A percentile compares a stretch with the other conserved stretches of the same genome.
These are phyloP conservation scores for Drosophila subquinaria DNA, from an alignment of 2,888 invertebrate species.

Conservation along the genomic window DNA sequence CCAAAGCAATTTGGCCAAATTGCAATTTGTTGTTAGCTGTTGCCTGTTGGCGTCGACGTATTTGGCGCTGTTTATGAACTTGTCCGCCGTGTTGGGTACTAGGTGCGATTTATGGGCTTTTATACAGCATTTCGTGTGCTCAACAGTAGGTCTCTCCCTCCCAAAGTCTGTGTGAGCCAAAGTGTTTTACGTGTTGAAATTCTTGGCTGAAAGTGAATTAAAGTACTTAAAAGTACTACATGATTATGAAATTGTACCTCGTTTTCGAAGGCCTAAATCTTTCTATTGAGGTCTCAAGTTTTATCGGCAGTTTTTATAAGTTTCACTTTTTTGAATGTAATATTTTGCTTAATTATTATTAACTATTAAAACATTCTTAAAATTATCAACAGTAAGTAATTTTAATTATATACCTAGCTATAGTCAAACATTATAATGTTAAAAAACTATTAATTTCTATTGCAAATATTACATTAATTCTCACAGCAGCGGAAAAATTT, in stretches of 20 bases:
- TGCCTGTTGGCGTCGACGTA: slow-evolving; percentile 61
- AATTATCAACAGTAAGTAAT: too few relatives aligned
- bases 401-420: too few relatives aligned
- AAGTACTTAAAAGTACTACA: slow-evolving; percentile 10
- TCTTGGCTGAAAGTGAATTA: slow-evolving; percentile 4
- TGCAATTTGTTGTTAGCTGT: slow-evolving; percentile 79
- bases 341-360: not conserved
- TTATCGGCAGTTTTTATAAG: not conserved
- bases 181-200: slow-evolving; percentile 12
- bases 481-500: slow-evolving; percentile 1
- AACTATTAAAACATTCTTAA: too few relatives aligned
- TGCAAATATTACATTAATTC: not conserved
- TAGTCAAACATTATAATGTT: not conserved
- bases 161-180: slow-evolving; percentile 11
- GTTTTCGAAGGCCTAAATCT: not conserved
- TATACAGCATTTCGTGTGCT: slow-evolving; percentile 8
- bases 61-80: slow-evolving; percentile 71
- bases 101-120: slow-evolving; percentile 48
- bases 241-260: slow-evolving; percentile 3
- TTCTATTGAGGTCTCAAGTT: not conserved
- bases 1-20: slow-evolving; percentile 77
- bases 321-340: not conserved
- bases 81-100: slow-evolving; percentile 38
- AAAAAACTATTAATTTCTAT: not conserved
- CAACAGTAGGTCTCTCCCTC: slow-evolving; percentile 5